Percentiles rank a stretch among this genome's conserved stretches.
Conservation (phyloP, 2,113 vertebrate species). For the Phalacrocorax carbo region DNA sequence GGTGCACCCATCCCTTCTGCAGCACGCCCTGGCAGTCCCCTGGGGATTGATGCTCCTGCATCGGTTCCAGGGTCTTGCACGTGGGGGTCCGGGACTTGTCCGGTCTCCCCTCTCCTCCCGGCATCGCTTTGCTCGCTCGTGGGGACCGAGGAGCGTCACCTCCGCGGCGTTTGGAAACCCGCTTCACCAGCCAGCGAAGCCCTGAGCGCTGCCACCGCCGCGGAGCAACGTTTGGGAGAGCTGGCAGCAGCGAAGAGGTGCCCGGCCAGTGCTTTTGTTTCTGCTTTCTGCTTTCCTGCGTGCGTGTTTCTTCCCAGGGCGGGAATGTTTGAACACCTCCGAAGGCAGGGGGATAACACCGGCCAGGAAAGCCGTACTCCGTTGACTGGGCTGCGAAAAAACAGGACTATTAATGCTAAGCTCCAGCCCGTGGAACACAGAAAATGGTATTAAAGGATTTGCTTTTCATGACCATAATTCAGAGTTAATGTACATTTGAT, state of each 20-base stretch:
- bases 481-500: slow-evolving; percentile 81
- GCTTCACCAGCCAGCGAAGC: neutral
- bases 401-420: slow-evolving; percentile 66
- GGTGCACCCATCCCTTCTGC: rapidly evolving
- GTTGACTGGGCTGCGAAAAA: neutral
- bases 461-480: slow-evolving; percentile 81
- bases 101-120: neutral
- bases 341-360: neutral
- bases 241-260: rapidly evolving
- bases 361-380: neutral
- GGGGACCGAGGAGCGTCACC: neutral
- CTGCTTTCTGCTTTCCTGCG: neutral
- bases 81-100: rapidly evolving
- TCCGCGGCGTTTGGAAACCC: neutral
- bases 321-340: neutral
- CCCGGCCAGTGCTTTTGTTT: neutral
- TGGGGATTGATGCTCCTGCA: rapidly evolving
- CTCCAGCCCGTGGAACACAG: slow-evolving; percentile 67
- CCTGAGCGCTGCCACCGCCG: neutral
- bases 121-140: rapidly evolving
- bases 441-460: slow-evolving; percentile 79
- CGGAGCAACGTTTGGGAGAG: neutral
- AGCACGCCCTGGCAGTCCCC: rapidly evolving
- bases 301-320: neutral
- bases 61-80: rapidly evolving